A percentile compares a stretch with the other conserved stretches of the same genome.
Conservation (phyloP, 2,797 vertebrate species). For the Glossophaga mutica region DNA sequence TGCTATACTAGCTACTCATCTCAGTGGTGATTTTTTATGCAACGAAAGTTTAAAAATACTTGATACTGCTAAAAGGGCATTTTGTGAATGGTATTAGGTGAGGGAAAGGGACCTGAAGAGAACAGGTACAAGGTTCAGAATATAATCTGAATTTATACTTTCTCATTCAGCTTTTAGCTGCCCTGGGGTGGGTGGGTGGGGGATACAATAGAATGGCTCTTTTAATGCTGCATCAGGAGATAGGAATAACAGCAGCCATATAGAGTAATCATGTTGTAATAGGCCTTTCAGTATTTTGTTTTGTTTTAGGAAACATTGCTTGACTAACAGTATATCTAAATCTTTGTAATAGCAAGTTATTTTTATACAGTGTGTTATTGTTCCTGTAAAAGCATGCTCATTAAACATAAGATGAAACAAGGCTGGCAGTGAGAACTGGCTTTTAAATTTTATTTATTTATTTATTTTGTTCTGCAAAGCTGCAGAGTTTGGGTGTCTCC, state of each 20-base stretch:
- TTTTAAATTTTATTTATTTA: constrained; percentile 46
- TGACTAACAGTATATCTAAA: constrained; percentile 39
- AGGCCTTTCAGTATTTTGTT: constrained; percentile 26
- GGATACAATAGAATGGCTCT: background rate
- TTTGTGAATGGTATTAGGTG: background rate
- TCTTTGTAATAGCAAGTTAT: constrained; percentile 45
- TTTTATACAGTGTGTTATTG: constrained; percentile 23
- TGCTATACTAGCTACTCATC: constrained; percentile 33
- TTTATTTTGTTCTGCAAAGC: constrained; percentile 34
- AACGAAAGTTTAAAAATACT: constrained; percentile 44
- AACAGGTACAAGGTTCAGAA: background rate
- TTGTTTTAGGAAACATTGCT: constrained; percentile 29
- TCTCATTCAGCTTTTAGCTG: constrained; percentile 6
- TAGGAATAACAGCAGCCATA: background rate
- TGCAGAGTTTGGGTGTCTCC: background rate
- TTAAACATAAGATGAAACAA: constrained; percentile 46
- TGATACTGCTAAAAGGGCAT: constrained; percentile 19
- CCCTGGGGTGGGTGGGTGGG: background rate
- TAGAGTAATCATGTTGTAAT: background rate
- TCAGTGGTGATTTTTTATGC: constrained; percentile 47
- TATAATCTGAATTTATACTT: constrained; percentile 34
- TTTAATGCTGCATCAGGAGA: background rate
- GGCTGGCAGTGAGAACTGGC: background rate
- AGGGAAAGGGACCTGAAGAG: background rate
- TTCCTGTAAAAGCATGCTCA: constrained; percentile 13